phyloP scores from a whole-genome alignment of 2,113 vertebrate species.

The Leiothrix lutea region DNA sequence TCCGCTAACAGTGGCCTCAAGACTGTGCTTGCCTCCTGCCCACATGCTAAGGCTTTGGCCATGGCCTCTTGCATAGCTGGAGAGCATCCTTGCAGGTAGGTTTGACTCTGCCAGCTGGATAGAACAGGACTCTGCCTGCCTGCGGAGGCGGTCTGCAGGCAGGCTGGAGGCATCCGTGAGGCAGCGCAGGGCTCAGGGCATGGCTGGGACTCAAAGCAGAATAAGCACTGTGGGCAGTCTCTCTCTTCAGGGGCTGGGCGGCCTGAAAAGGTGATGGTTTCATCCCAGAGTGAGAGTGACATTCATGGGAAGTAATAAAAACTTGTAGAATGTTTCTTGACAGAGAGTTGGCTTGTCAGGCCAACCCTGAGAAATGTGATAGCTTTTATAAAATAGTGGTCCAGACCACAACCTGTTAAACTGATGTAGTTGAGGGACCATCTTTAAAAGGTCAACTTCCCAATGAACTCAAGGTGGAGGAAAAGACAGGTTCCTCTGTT shows the following conservation, averaged over 20 bases:
- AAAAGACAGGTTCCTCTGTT: not conserved
- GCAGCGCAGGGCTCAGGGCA: not conserved
- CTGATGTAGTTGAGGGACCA: not conserved
- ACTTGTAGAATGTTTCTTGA: not conserved
- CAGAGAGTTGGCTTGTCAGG: not conserved
- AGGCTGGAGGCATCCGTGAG: not conserved
- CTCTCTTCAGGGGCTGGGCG: not conserved
- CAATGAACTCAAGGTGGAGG: not conserved
- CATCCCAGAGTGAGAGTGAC: not conserved
- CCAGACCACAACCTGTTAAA: not conserved
- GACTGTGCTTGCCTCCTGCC: not conserved
- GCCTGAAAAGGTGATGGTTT: not conserved
- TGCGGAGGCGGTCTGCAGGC: accelerated
- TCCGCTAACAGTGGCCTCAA: not conserved
- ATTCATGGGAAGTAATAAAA: not conserved
- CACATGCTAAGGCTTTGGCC: not conserved
- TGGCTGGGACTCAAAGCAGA: not conserved
- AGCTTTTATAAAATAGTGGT: not conserved
- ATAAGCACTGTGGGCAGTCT: not conserved
- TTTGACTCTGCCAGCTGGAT: not conserved
- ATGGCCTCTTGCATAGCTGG: not conserved
- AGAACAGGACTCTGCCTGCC: not conserved
- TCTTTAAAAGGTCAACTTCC: not conserved
- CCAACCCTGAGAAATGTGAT: not conserved
- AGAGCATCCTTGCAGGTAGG: not conserved